A percentile compares a stretch with the other conserved stretches of the same genome.
Evolutionary conservation across 2,888 invertebrate species (phyloP).

Genomic region (Mycogona germanica): DNA sequence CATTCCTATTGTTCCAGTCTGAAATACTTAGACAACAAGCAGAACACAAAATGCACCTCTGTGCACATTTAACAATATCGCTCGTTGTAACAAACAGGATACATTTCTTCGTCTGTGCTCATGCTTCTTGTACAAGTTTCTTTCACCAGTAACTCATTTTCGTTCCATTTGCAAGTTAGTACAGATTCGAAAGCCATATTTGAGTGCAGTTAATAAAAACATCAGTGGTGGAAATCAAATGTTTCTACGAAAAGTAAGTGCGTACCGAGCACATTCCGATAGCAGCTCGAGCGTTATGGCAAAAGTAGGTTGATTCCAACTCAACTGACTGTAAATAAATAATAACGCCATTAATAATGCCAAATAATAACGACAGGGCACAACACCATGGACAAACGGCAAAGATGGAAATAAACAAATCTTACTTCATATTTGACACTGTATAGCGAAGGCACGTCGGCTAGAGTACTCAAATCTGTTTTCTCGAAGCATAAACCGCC

Average conservation of each 20-base stretch:
- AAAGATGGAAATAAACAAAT: not conserved
- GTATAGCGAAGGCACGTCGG: slow-evolving; percentile 11
- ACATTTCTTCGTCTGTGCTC: too few species aligned
- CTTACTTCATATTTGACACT: slow-evolving; percentile 12
- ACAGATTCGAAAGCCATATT: too few species aligned
- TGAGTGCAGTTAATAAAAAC: too few species aligned
- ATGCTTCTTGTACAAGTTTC: too few species aligned
- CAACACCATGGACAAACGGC: not conserved
- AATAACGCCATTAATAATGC: not conserved
- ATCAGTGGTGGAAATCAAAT: too few species aligned
- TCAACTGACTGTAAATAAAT: slow-evolving; percentile 1
- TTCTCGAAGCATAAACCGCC: slow-evolving; percentile 11
- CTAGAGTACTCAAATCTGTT: slow-evolving; percentile 8
- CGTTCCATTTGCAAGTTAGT: too few species aligned
- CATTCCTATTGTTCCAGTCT: not conserved
- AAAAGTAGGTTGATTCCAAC: slow-evolving; percentile 11
- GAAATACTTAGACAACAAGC: too few species aligned
- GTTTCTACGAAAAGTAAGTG: too few species aligned
- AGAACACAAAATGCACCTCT: not conserved
- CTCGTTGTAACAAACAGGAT: too few species aligned
- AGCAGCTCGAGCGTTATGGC: slow-evolving; percentile 8
- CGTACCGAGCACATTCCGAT: slow-evolving; percentile 10
- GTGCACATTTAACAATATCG: not conserved
- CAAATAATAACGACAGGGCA: not conserved
- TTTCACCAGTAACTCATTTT: too few species aligned